Evolutionary conservation across 2,888 invertebrate species (phyloP).

Genomic region (Zaprionus obscuricornis): DNA sequence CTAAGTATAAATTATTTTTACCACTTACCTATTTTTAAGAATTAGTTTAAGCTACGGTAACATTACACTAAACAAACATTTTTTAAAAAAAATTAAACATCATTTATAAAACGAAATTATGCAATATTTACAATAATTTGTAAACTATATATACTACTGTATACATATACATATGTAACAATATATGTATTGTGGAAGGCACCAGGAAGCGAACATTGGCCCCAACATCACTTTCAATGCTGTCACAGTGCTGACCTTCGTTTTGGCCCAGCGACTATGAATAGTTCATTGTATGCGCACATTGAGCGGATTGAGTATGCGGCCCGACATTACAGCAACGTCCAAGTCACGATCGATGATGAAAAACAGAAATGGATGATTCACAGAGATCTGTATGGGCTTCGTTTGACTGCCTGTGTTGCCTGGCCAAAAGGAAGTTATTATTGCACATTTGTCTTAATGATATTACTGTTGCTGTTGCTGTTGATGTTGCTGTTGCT

Average conservation of each 20-base stretch:
- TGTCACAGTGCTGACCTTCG: conserved; percentile 58
- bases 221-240: conserved; percentile 63
- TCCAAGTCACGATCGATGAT: conserved; percentile 92
- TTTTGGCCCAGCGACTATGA: conserved; percentile 32
- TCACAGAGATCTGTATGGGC: conserved; percentile 89
- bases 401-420: conserved; percentile 81
- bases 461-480: conserved; percentile 19
- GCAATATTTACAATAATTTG: conserved; percentile 51
- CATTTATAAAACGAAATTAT: conserved; percentile 39
- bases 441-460: conserved; percentile 54
- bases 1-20: too few relatives aligned
- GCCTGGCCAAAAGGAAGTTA: conserved; percentile 71
- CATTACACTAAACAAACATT: neutral
- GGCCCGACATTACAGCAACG: conserved; percentile 91
- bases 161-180: too few relatives aligned
- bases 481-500: conserved; percentile 10
- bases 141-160: neutral
- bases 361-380: conserved; percentile 93
- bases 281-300: conserved; percentile 89
- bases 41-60: too few relatives aligned
- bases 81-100: conserved; percentile 43
- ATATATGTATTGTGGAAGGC: conserved; percentile 22
- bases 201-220: conserved; percentile 45
- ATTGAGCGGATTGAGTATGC: conserved; percentile 92
- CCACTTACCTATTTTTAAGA: too few relatives aligned